phyloP scores from a whole-genome alignment of 2,113 vertebrate genomes.

The Choloepus hoffmanni region DNA sequence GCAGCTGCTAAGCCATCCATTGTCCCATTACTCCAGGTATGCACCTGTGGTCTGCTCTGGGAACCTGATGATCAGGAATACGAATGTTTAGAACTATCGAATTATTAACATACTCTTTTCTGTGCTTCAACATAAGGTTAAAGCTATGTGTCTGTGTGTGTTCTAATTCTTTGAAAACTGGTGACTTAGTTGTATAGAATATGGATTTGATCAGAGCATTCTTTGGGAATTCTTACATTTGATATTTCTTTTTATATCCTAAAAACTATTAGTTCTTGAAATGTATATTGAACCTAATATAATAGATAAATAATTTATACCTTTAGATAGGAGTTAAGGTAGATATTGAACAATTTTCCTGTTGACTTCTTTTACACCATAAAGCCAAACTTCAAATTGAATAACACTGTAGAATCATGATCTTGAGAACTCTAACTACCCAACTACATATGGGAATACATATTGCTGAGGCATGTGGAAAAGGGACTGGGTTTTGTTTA shows the following conservation, averaged over 20 bases:
- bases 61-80: background rate
- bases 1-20: background rate
- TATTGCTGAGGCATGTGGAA: background rate
- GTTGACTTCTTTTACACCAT: background rate
- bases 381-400: slow-evolving; percentile 45
- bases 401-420: background rate
- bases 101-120: background rate
- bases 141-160: rapidly evolving
- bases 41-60: background rate
- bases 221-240: background rate
- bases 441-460: background rate
- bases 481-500: slow-evolving; percentile 41
- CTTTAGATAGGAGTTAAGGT: background rate
- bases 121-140: background rate
- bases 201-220: background rate
- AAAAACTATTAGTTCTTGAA: slow-evolving; percentile 1
- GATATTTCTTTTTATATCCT: background rate
- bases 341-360: background rate
- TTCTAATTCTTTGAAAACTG: background rate
- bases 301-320: slow-evolving; percentile 26
- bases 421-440: background rate
- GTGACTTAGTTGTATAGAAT: background rate
- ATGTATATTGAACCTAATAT: background rate
- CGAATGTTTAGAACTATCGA: background rate
- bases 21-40: rapidly evolving